Percentiles rank a stretch among this genome's conserved stretches.
These are phyloP conservation scores for Heliconius hermathena DNA, from an alignment of 1,140 invertebrate species.

Conservation along the genomic window DNA sequence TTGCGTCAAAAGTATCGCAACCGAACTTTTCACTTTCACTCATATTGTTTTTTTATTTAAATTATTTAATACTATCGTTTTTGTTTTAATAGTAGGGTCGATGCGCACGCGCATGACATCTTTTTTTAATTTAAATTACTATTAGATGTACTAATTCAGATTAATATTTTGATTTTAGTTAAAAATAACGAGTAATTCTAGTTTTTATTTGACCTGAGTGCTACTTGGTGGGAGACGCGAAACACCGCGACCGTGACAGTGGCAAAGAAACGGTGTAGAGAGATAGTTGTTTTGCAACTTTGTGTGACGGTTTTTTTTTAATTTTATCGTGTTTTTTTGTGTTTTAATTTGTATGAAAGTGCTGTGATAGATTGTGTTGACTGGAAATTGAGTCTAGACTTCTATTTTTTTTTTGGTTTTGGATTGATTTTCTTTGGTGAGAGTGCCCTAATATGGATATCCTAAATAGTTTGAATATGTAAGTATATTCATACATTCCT, in stretches of 20 bases:
- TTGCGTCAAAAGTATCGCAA: slow-evolving; percentile 29
- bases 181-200: neutral
- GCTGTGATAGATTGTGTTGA: neutral
- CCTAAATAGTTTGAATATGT: neutral
- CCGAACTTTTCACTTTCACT: slow-evolving; percentile 31
- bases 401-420: neutral
- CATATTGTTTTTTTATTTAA: slow-evolving; percentile 28
- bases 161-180: neutral
- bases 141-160: neutral
- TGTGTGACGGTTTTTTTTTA: neutral
- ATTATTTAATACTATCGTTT: slow-evolving; percentile 24
- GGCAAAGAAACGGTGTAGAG: slow-evolving; percentile 14
- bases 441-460: slow-evolving; percentile 23
- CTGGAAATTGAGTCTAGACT: neutral
- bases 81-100: slow-evolving; percentile 1
- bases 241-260: slow-evolving; percentile 21
- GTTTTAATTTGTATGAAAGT: neutral
- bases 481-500: neutral
- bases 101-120: slow-evolving; percentile 17
- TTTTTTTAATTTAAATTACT: neutral
- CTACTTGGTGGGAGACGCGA: slow-evolving; percentile 17
- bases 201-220: slow-evolving; percentile 5
- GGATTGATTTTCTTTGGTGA: slow-evolving; percentile 19
- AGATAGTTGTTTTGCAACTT: slow-evolving; percentile 15
- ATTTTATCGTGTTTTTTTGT: neutral